Evolutionary conservation across 2,113 vertebrate genomes (phyloP).

Genomic region (Asarcornis scutulata): DNA sequence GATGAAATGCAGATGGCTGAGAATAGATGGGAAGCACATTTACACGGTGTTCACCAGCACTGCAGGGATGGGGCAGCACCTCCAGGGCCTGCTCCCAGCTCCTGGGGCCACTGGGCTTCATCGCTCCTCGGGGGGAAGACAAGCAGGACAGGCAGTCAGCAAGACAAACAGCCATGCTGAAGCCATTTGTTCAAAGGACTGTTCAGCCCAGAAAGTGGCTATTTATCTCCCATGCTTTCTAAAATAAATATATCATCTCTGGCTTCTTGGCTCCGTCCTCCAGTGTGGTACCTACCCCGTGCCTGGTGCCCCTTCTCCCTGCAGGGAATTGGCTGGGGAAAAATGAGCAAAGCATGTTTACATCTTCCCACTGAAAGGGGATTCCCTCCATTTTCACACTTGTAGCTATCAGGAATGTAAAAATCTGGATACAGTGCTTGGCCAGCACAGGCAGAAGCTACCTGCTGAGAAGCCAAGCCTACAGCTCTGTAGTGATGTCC

Average conservation of each 20-base stretch:
- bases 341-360: fast-evolving
- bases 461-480: background rate
- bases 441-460: background rate
- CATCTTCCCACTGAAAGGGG: background rate
- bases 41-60: background rate
- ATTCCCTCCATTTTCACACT: background rate
- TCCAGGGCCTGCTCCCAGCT: background rate
- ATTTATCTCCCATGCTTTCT: background rate
- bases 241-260: background rate
- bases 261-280: background rate
- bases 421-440: background rate
- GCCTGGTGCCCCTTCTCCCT: background rate
- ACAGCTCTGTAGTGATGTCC: fast-evolving
- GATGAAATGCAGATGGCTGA: background rate
- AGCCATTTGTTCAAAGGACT: background rate
- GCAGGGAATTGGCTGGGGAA: background rate
- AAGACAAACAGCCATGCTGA: background rate
- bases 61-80: background rate
- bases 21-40: conserved; percentile 17
- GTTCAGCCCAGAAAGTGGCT: background rate
- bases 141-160: background rate
- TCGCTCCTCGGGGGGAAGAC: background rate
- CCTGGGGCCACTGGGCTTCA: background rate
- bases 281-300: fast-evolving
- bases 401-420: background rate